A percentile compares a stretch with the other conserved stretches of the same genome.
These are phyloP conservation scores for Epinotia nisella DNA, from an alignment of 2,888 invertebrate genomes.

Conservation along the genomic window DNA sequence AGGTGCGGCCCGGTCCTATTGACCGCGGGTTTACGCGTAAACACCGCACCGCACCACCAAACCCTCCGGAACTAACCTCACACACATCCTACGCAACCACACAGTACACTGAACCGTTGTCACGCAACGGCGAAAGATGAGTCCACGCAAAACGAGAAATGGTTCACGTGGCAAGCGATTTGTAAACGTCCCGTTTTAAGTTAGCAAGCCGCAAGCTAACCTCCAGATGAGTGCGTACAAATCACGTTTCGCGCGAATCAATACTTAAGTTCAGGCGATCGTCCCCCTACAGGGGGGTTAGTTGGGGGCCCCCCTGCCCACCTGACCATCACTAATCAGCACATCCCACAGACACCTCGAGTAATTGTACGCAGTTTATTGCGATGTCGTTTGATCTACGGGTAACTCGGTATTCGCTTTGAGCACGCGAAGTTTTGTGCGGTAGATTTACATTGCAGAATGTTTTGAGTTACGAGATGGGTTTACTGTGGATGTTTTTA, in stretches of 20 bases:
- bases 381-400: conserved; percentile 48
- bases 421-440: conserved; percentile 6
- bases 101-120: conserved; percentile 52
- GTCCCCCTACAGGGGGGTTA: conserved; percentile 79
- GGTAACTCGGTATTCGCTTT: not conserved
- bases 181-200: conserved; percentile 56
- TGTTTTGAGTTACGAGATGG: not conserved
- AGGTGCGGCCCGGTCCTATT: conserved; percentile 80
- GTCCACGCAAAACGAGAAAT: conserved; percentile 50
- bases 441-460: conserved; percentile 9
- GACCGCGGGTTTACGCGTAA: conserved; percentile 80
- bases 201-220: conserved; percentile 70
- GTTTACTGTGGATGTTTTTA: not conserved
- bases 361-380: conserved; percentile 76
- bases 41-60: conserved; percentile 68
- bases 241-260: conserved; percentile 85
- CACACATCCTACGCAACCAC: conserved; percentile 44
- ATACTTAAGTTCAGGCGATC: conserved; percentile 85
- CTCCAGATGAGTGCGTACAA: conserved; percentile 84
- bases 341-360: conserved; percentile 84
- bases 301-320: conserved; percentile 71
- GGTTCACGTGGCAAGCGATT: conserved; percentile 49
- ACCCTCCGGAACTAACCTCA: conserved; percentile 17
- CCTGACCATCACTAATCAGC: conserved; percentile 85
- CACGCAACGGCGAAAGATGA: not conserved